Evolutionary conservation across 2,113 vertebrate genomes (phyloP).

Genomic region (Seriola aureovittata): DNA sequence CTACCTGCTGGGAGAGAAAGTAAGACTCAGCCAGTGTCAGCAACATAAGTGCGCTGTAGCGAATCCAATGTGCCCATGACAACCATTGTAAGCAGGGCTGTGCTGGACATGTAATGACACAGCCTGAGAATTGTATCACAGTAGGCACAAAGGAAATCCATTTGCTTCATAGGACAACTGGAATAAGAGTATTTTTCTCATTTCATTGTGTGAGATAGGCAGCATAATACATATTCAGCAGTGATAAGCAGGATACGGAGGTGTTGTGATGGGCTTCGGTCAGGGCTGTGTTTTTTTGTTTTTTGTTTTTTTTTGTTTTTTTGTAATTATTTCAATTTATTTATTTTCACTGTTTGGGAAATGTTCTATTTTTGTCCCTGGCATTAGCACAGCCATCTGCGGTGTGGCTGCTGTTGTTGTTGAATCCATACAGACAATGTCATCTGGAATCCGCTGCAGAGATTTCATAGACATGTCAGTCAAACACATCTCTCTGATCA

Average conservation of each 20-base stretch:
- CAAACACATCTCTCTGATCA: neutral
- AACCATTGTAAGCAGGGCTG: conserved; percentile 51
- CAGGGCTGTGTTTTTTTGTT: neutral
- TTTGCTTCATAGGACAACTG: conserved; percentile 48
- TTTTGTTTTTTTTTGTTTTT: neutral
- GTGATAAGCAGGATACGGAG: conserved; percentile 51
- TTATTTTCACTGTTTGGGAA: conserved; percentile 9
- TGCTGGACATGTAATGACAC: conserved; percentile 55
- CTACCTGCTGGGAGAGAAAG: conserved; percentile 22
- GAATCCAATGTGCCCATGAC: conserved; percentile 66
- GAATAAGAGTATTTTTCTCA: conserved; percentile 47
- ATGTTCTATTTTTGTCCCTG: conserved; percentile 30
- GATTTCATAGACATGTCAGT: conserved; percentile 27
- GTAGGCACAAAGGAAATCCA: conserved; percentile 61
- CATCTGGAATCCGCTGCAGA: conserved; percentile 14
- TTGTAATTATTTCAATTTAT: too few species aligned
- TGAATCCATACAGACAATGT: conserved; percentile 16
- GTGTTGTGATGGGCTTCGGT: conserved; percentile 34
- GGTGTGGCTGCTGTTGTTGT: conserved; percentile 14
- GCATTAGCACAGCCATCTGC: conserved; percentile 45
- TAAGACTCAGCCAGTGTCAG: conserved; percentile 11
- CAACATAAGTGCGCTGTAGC: conserved; percentile 24
- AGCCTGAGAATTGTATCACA: conserved; percentile 43
- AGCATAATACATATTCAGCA: conserved; percentile 33
- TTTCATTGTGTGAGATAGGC: conserved; percentile 33